Evolutionary conservation across 2,797 vertebrate genomes (phyloP).

Genomic region (Emydoidea blandingii): DNA sequence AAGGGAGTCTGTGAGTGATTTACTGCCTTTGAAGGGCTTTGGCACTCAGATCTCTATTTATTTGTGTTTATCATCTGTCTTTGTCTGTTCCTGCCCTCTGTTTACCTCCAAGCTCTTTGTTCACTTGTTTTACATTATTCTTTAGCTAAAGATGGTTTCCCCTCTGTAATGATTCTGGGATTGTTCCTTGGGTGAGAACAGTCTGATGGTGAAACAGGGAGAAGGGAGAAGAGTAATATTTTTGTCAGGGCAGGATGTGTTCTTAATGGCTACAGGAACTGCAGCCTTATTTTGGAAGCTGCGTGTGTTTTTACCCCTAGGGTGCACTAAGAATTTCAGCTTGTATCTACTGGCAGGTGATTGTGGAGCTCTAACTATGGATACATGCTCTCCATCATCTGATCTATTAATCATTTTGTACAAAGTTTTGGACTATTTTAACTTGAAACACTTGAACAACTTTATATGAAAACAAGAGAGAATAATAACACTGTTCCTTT

Average conservation of each 20-base stretch:
- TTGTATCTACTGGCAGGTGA: background rate
- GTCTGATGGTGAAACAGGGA: background rate
- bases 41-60: background rate
- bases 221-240: background rate
- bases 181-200: background rate
- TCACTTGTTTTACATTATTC: background rate
- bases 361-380: background rate
- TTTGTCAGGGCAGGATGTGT: background rate
- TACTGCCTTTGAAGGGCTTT: background rate
- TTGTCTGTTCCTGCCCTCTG: background rate
- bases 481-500: background rate
- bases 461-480: rapidly evolving
- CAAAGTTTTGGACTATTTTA: background rate
- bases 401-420: background rate
- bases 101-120: background rate
- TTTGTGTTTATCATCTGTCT: background rate
- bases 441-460: background rate
- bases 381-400: background rate
- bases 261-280: background rate
- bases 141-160: background rate
- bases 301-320: background rate
- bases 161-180: background rate
- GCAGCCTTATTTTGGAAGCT: background rate
- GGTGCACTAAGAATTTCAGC: background rate
- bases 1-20: background rate